These are phyloP conservation scores for Gymnarchus niloticus DNA, from an alignment of 2,113 vertebrate species.

Conservation along the genomic window DNA sequence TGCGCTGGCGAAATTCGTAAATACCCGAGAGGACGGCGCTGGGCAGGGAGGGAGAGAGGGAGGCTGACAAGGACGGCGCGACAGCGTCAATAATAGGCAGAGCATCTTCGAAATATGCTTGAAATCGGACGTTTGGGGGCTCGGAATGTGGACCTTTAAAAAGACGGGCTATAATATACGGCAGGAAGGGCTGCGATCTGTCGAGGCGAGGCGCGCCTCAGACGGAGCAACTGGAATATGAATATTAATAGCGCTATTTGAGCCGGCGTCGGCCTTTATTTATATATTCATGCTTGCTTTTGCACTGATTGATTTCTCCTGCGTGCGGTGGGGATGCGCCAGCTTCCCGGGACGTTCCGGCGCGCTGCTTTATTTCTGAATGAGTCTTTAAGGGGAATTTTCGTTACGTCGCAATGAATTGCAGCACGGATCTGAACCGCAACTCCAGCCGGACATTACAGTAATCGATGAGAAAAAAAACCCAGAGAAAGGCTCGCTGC, in stretches of 20 bases:
- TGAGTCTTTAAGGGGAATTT: slow-evolving; percentile 36
- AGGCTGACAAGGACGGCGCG: slow-evolving; percentile 24
- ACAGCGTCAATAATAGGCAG: slow-evolving; percentile 28
- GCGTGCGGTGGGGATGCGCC: not conserved
- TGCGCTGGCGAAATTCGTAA: slow-evolving; percentile 32
- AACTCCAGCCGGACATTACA: slow-evolving; percentile 41
- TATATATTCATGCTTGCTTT: slow-evolving; percentile 43
- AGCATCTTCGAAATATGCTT: slow-evolving; percentile 24
- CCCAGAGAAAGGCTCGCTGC: slow-evolving; percentile 41
- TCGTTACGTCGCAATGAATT: slow-evolving; percentile 57
- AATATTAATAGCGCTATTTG: slow-evolving; percentile 56
- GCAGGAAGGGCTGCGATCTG: slow-evolving; percentile 17
- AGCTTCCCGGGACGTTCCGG: slow-evolving; percentile 2
- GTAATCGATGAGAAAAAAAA: slow-evolving; percentile 54
- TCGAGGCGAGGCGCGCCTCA: slow-evolving; percentile 31
- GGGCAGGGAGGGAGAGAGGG: slow-evolving; percentile 17
- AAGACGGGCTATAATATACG: slow-evolving; percentile 33
- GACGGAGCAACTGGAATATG: slow-evolving; percentile 50
- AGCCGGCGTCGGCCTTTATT: slow-evolving; percentile 43
- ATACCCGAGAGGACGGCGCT: slow-evolving; percentile 32
- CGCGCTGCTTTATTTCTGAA: slow-evolving; percentile 28
- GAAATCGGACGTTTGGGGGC: slow-evolving; percentile 21
- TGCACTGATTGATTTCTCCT: slow-evolving; percentile 20
- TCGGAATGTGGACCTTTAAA: slow-evolving; percentile 27
- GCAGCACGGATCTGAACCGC: slow-evolving; percentile 53